Base-by-base conservation (phyloP, 1,140 invertebrate genomes). In the Sinella curviseta region DNA sequence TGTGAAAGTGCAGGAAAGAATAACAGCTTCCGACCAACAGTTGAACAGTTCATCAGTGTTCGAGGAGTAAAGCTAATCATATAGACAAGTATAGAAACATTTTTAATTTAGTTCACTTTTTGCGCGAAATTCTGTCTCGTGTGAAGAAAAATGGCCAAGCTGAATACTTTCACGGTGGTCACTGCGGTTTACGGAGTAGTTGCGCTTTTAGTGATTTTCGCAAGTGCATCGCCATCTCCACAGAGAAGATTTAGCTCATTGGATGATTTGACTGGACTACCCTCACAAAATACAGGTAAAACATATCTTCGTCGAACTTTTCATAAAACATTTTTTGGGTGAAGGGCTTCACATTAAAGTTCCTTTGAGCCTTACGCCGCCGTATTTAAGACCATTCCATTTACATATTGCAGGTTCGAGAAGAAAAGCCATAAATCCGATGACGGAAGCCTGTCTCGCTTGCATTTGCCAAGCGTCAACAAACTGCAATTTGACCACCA, bases 401-500 rank as follows among this genome's bases (percentile, higher is more conserved):
- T 48, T 17, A 48, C 39, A 48, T 48, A 8, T 4, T 12, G 12
- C 24, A 60, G 55, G 55, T n/a, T 4, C 3, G 3, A 12, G 55
- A n/a, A 60, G 55, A 24, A 60, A 60, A 60, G 70, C 30, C 3
- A 74, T 74, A 74, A 74, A 74, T 74, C 74, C 77, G 16, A 82
- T 83, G 80, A 78, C 80, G 3, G 82, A 83, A 75, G 57, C 78
- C 0, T 83, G 82, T 55, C 73, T 83, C 28, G 82, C 80, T 12
- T 83, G 82, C 73, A 78, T 83, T 55, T 83, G 82, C 65, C 77
- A 77, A 67, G 82, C 82, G 17, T 82, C 82, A 16, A 82, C 82
- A 17, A 77, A 77, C 65, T 82, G 83, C 60, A 82, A 81, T 34
- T 77, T 84, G 65, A 81, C 80, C 16, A 83, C 81, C 2, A 24